Conservation (phyloP, 2,797 vertebrate genomes). For the Todus mexicanus region DNA sequence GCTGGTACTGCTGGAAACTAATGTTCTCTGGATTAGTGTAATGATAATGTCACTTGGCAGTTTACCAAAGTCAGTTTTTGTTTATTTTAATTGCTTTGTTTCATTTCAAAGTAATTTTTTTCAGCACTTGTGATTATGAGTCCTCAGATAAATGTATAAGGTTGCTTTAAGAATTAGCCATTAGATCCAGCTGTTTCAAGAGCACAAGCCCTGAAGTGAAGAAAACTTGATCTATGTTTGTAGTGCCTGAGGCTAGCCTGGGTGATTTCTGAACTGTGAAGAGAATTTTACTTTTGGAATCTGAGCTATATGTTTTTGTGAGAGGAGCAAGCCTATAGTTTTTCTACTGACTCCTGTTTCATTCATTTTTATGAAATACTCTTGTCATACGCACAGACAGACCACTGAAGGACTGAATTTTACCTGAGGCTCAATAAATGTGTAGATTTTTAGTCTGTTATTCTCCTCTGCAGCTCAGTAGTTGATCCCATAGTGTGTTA, state of each 20-base stretch:
- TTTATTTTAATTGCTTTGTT: not conserved
- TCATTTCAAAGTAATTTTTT: not conserved
- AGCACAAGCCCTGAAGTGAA: not conserved
- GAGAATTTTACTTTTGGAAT: not conserved
- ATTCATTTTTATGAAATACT: not conserved
- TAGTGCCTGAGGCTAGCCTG: not conserved
- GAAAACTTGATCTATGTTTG: not conserved
- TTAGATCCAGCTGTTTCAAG: not conserved
- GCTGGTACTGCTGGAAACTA: not conserved
- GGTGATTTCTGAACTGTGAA: not conserved
- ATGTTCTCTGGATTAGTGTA: not conserved
- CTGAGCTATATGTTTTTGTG: not conserved
- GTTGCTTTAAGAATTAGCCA: not conserved
- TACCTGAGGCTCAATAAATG: not conserved
- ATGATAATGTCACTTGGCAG: not conserved
- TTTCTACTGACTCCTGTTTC: not conserved
- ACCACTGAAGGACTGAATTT: not conserved
- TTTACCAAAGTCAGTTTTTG: not conserved
- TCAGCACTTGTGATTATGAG: not conserved
- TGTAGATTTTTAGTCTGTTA: not conserved
- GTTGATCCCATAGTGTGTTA: not conserved
- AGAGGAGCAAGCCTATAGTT: not conserved
- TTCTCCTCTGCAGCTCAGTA: not conserved
- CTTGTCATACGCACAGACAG: not conserved
- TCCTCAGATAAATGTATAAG: not conserved